These are phyloP conservation scores for Odobenus rosmarus DNA, from an alignment of 2,113 vertebrate species.

Conservation along the genomic window DNA sequence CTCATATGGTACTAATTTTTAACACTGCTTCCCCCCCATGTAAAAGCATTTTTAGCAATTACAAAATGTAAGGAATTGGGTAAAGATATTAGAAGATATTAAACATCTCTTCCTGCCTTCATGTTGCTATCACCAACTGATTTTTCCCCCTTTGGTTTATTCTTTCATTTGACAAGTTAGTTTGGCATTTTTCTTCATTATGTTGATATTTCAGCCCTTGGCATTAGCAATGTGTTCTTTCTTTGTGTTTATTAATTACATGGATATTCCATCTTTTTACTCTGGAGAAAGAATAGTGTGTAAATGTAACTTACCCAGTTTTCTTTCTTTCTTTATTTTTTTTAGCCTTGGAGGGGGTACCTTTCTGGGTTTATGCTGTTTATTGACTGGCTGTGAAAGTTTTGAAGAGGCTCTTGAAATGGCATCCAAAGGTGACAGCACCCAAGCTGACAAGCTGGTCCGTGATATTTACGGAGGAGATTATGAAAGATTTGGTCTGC, in stretches of 20 bases:
- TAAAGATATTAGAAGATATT: background rate
- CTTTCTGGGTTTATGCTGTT: slow-evolving; percentile 90
- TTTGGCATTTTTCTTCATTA: slow-evolving; percentile 47
- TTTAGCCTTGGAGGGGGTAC: slow-evolving; percentile 90
- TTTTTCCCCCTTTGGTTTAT: background rate
- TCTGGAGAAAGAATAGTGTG: background rate
- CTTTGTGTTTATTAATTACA: background rate
- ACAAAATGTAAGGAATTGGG: background rate
- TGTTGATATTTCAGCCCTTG: background rate
- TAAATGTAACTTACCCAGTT: background rate
- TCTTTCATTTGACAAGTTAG: background rate
- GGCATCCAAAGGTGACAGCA: slow-evolving; percentile 91
- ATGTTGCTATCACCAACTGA: background rate
- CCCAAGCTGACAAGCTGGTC: slow-evolving; percentile 89
- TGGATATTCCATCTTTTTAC: background rate
- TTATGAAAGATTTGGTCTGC: slow-evolving; percentile 90
- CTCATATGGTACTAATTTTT: background rate
- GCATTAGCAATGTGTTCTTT: background rate
- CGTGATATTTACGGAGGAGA: slow-evolving; percentile 91
- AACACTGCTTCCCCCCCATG: background rate
- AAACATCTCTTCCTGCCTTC: background rate
- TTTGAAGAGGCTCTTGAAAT: slow-evolving; percentile 92
- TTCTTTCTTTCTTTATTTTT: slow-evolving; percentile 46
- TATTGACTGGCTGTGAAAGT: slow-evolving; percentile 90
- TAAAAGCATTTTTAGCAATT: background rate